These are phyloP conservation scores for Drosophila sechellia DNA, from an alignment of 1,140 invertebrate genomes.

Conservation along the genomic window DNA sequence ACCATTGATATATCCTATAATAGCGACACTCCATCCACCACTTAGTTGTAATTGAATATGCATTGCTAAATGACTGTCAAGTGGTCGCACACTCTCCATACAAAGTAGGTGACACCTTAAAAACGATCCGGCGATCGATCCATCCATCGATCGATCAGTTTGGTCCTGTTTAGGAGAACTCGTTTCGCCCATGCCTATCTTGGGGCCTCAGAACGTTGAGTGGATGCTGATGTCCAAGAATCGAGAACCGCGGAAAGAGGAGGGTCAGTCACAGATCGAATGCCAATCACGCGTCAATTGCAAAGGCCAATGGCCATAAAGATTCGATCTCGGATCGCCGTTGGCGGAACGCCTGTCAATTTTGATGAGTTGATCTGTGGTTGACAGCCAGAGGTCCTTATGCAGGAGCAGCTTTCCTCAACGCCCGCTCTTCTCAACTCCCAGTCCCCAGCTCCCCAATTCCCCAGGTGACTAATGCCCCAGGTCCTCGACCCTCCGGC, in stretches of 20 bases:
- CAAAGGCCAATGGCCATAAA: slow-evolving; percentile 68
- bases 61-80: slow-evolving; percentile 60
- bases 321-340: slow-evolving; percentile 37
- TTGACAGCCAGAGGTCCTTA: slow-evolving; percentile 70
- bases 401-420: slow-evolving; percentile 35
- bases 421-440: neutral
- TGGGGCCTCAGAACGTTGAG: slow-evolving; percentile 39
- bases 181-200: slow-evolving; percentile 64
- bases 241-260: neutral
- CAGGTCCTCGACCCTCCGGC: slow-evolving; percentile 30
- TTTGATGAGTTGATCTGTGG: slow-evolving; percentile 75
- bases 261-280: slow-evolving; percentile 50
- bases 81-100: slow-evolving; percentile 61
- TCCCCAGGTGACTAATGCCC: slow-evolving; percentile 59
- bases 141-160: slow-evolving; percentile 16
- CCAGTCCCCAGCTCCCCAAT: slow-evolving; percentile 1
- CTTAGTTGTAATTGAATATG: slow-evolving; percentile 50
- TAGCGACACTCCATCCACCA: slow-evolving; percentile 10
- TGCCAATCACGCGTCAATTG: slow-evolving; percentile 81
- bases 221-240: slow-evolving; percentile 15
- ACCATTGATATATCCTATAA: neutral
- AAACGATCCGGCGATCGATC: slow-evolving; percentile 33
- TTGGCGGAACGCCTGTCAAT: slow-evolving; percentile 64
- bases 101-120: slow-evolving; percentile 68
- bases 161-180: slow-evolving; percentile 41